Evolutionary conservation across 2,797 vertebrate species (phyloP), one percentile per base, ranked within the genome.

Genomic region (Eleutherodactylus coqui): DNA sequence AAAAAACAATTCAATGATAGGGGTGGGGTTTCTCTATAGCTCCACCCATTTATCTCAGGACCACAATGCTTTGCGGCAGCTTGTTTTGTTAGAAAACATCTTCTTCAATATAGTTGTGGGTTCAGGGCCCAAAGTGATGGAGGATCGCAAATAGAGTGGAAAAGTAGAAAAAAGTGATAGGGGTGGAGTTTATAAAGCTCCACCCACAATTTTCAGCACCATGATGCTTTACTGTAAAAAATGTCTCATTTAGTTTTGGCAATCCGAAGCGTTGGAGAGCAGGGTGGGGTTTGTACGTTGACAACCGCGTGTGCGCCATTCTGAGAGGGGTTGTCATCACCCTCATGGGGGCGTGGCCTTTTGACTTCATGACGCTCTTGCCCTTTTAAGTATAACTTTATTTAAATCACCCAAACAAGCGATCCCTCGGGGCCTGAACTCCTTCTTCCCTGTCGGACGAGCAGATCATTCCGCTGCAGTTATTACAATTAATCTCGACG

Each of bases 401-500:
- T 73, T 45, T 73, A 73, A 27, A 43, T 11, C 27, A 14, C 41
- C 11, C 5, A 10, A 41, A n/a, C 69, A 41, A 5, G 3, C 21
- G 10, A 1, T 41, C 67, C 36, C 67, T 41, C 9, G 11, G 36
- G 36, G 67, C 41, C 41, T 45, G 13, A 45, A 0, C 5, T n/a
- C 21, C 0, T 72, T 43, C 34, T 34, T 6, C 34, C 17, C 14
- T 13, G n/a, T 7, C 14, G 36, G 21, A 47, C 27, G 24, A 38
- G 58, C 43, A 70, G 34, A 19, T 36, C 32, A 27, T 34, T 79
- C 24, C 55, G 2, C 32, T 10, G 29, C 55, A 49, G 55, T 67
- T 64, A 81, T 79, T 72, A 32, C 64, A 70, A 83, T 83, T 78
- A 83, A 83, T 87, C 81, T 73, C 64, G n/a, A 21, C 24, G 62